Percentiles rank a stretch among this genome's conserved stretches.
phyloP scores from a whole-genome alignment of 2,888 invertebrate genomes.

The Dyspetes luteomarginatus region DNA sequence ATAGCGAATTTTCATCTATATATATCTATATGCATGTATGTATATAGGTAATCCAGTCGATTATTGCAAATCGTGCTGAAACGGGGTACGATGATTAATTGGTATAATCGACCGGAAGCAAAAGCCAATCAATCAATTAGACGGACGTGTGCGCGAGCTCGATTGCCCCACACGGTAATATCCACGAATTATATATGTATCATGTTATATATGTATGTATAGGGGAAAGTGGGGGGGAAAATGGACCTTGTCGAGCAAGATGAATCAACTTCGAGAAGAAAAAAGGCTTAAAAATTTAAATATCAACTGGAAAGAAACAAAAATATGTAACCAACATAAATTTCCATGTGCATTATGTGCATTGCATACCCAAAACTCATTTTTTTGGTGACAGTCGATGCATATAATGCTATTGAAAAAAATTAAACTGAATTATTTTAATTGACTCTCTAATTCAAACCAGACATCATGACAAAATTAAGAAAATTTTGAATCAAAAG shows the following conservation, averaged over 20 bases:
- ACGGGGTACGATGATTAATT: constrained; percentile 56
- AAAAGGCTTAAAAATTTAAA: too few species aligned
- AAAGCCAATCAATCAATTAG: constrained; percentile 53
- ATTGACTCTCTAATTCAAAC: too few species aligned
- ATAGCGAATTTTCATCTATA: background rate
- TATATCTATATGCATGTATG: background rate
- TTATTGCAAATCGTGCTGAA: constrained; percentile 57
- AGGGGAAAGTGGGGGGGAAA: background rate
- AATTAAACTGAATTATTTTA: too few species aligned
- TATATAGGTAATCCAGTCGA: constrained; percentile 23
- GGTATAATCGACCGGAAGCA: constrained; percentile 44
- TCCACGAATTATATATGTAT: background rate
- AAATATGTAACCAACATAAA: too few species aligned
- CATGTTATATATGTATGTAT: background rate
- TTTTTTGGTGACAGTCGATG: too few species aligned
- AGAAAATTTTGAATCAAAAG: too few species aligned
- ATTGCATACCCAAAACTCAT: too few species aligned
- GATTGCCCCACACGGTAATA: background rate
- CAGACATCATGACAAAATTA: too few species aligned
- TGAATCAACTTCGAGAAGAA: background rate
- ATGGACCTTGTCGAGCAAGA: background rate
- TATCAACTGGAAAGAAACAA: too few species aligned
- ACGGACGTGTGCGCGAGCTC: constrained; percentile 36
- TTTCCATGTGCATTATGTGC: too few species aligned
- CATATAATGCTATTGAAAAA: too few species aligned